These are phyloP conservation scores for Cosmorhoe ocellata DNA, from an alignment of 2,888 invertebrate species.

Conservation along the genomic window DNA sequence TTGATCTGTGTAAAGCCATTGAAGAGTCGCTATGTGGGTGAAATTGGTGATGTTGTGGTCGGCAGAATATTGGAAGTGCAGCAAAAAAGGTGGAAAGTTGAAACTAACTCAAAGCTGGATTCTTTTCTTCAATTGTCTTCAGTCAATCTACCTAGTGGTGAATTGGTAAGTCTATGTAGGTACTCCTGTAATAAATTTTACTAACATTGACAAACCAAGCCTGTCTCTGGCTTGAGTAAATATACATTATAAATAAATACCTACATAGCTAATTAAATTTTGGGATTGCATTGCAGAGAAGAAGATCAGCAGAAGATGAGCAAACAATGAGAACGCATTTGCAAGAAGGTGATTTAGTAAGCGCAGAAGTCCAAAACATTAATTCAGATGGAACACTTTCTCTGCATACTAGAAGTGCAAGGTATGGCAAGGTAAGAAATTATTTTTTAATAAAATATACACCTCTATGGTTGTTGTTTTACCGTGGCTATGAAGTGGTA, in stretches of 20 bases:
- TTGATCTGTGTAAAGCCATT: constrained; percentile 95
- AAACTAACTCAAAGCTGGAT: constrained; percentile 95
- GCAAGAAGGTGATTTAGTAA: constrained; percentile 97
- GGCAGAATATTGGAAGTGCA: constrained; percentile 97
- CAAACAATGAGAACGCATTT: constrained; percentile 98
- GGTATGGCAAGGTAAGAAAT: constrained; percentile 93
- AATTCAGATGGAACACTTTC: constrained; percentile 95
- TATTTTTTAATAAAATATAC: too few relatives aligned
- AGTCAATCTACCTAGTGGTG: constrained; percentile 98
- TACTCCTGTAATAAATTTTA: too few relatives aligned
- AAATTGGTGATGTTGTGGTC: constrained; percentile 98
- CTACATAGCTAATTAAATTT: too few relatives aligned
- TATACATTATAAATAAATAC: too few relatives aligned
- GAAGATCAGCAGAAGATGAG: constrained; percentile 97
- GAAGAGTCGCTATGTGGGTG: constrained; percentile 95
- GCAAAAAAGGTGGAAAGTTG: constrained; percentile 96
- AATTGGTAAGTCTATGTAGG: constrained; percentile 85
- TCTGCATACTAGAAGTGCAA: constrained; percentile 96
- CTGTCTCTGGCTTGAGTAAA: too few relatives aligned
- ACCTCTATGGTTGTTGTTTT: too few relatives aligned
- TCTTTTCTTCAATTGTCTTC: constrained; percentile 94
- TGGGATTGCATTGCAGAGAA: constrained; percentile 83
- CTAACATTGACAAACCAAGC: too few relatives aligned
- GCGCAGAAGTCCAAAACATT: constrained; percentile 98
- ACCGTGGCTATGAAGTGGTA: too few relatives aligned